phyloP scores from a whole-genome alignment of 1,140 invertebrate species.

The Cydia pomonella region DNA sequence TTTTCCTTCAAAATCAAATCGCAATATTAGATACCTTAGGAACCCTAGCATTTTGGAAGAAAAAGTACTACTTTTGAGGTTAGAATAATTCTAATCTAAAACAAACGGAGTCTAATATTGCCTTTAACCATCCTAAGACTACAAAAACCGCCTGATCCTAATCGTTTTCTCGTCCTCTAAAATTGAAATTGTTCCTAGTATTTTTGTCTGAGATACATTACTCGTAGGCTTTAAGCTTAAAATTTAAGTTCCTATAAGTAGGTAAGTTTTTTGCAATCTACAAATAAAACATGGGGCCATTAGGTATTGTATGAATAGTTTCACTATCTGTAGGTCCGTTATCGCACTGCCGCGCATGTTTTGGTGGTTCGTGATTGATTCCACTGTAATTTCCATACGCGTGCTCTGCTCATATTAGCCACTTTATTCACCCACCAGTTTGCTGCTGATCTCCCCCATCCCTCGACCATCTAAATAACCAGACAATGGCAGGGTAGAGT shows the following conservation, averaged over 20 bases:
- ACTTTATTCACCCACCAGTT: slow-evolving; percentile 61
- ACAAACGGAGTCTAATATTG: no score
- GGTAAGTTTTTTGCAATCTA: not conserved
- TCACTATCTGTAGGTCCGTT: slow-evolving; percentile 59
- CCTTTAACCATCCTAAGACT: not conserved
- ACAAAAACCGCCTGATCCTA: not conserved
- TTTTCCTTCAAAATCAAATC: no score
- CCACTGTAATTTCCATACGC: slow-evolving; percentile 78
- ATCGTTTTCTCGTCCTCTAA: not conserved
- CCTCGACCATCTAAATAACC: slow-evolving; percentile 36
- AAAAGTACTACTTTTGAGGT: no score
- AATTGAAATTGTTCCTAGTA: not conserved
- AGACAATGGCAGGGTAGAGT: slow-evolving; percentile 41
- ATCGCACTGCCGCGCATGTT: slow-evolving; percentile 51
- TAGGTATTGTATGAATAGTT: slow-evolving; percentile 65
- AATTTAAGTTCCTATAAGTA: no score
- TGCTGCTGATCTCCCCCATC: slow-evolving; percentile 40
- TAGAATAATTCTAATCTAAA: no score
- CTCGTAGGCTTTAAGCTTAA: no score
- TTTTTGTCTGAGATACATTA: no score
- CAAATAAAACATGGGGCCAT: slow-evolving; percentile 42
- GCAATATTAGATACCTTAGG: no score
- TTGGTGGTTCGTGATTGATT: slow-evolving; percentile 77
- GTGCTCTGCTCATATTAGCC: slow-evolving; percentile 74
- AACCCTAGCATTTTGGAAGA: no score